Base-by-base conservation (phyloP, 2,797 vertebrate genomes). In the Thunnus albacares region DNA sequence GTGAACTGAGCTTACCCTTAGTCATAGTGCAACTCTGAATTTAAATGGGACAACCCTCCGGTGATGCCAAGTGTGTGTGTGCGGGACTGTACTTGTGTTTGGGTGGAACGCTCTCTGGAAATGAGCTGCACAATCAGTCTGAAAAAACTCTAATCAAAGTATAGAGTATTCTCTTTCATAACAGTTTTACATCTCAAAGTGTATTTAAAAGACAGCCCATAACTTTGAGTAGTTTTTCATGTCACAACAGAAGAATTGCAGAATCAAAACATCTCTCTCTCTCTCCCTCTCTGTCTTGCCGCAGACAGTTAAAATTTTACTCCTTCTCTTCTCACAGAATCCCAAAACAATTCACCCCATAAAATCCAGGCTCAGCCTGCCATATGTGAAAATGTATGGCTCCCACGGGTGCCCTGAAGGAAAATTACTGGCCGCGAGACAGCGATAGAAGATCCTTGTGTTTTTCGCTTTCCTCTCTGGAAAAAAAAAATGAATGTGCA, bases 321-420 rank as follows among this genome's bases (percentile, higher is more conserved):
- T 90, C 84, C 66, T 80, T 88, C 84, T 90, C 79, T 86, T 92
- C 85, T 92, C 90, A 89, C 84, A 92, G 81, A 77, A 85, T 87
- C 90, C 81, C 89, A 86, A 91, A 94, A 92, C 91, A 89, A 90
- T 92, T 90, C 83, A 75, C 71, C 89, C 78, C 84, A 88, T 94
- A 91, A 92, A 93, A 92, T 59, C 72, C 85, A 87, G 88, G 87
- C 86, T 84, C 61, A 53, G 72, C 75, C 85, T 86, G 87, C 89
- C 92, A 93, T 91, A 90, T 92, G 90, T 86, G 85, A 91, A 91
- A 88, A 92, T 79, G 79, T 86, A 92, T 83, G 84, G 90, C 87
- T 94, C 93, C 88, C 92, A 77, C 43, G 88, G 89, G 92, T 59
- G 79, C 86, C 87, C 61, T 92, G 84, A 85, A 89, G 84, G 86